Base-by-base conservation (phyloP, 2,113 vertebrate genomes). In the Microtus richardsoni region DNA sequence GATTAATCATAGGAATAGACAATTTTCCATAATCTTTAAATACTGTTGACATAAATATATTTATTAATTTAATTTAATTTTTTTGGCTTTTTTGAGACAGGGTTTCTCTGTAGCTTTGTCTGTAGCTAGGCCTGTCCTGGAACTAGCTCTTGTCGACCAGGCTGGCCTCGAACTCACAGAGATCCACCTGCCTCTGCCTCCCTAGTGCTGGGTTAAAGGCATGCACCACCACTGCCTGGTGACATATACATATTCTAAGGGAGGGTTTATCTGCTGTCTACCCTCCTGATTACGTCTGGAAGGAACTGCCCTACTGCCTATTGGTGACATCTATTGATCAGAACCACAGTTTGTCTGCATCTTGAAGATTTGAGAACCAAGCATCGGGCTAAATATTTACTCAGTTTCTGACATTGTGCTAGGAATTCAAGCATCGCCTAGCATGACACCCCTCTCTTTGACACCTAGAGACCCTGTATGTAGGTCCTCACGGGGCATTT, bases 1-100 rank as follows among this genome's bases (percentile, higher is more conserved):
- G 71, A n/a, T 41, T 41, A 85, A 54, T 66, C 39, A n/a, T 36
- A 93, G 10, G 22, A 64, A 68, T 16, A 80, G 49, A 17, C 28
- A 26, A 62, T 75, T 80, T 93, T 62, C 36, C 2, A 71, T 88
- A 77, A 62, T 88, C 41, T 96, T 97, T 80, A 70, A 24, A 44
- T 64, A 83, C 58, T 74, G 64, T 64, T 41, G 24, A 70, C 66
- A 58, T 80, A 85, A 80, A 80, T 71, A 54, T 7, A 36, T 47
- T 62, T 26, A 28, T 47, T 26, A 26, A 6, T 58, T 58, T 58
- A 14, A 5, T 58, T 58, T 19, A 0, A 0, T 11, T 19, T 58
- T 58, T 19, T 58, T 21, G 54, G 16, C 4, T 58, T 58, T 58
- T 58, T 58, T 58, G 54, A 58, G 54, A 7, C 54, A 58, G 54